Evolutionary conservation across 2,888 invertebrate species (phyloP), one percentile per base, ranked within the genome.

Genomic region (Phengaris alcon): DNA sequence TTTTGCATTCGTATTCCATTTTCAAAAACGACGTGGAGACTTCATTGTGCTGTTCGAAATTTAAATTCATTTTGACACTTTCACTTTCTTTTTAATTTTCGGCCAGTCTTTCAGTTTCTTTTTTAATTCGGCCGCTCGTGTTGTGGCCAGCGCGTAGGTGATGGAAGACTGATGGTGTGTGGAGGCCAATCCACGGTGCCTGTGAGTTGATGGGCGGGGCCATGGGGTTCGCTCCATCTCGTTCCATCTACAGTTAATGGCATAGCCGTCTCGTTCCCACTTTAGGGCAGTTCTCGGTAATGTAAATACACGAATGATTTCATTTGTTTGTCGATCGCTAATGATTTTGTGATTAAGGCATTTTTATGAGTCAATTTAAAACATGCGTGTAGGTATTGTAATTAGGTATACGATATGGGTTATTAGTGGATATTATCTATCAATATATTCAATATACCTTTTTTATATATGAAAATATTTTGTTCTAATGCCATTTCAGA

Each of bases 251-350:
- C 8, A 44, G 0, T 69, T 73, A 46, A 6, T 15, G 70, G 74
- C 86, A 75, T 57, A 2, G 69, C 76, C 75, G 77, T 88, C 85
- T 79, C 80, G 81, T 52, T 88, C 82, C 44, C 44, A 35, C 81
- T 64, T 79, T 77, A 81, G 82, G 83, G 82, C 81, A 88, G 89
- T 88, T 88, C 88, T 88, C 89, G 84, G 85, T 76, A 82, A 83
- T 84, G 89, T 90, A 90, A 91, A 90, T 90, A 90, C 87, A 87
- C 84, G 86, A 84, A 86, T 91, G 91, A 91, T 88, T 91, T 91
- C 90, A 91, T 90, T 85, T 54, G 81, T 80, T 82, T 84, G 83
- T 85, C 84, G 69, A 54, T 77, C 77, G 75, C 80, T 80, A 80
- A 80, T 80, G 80, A 80, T 75, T 79, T 78, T 80, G 73, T 75